Conservation (phyloP, 2,113 vertebrate species). For the Gymnorhina tibicen region DNA sequence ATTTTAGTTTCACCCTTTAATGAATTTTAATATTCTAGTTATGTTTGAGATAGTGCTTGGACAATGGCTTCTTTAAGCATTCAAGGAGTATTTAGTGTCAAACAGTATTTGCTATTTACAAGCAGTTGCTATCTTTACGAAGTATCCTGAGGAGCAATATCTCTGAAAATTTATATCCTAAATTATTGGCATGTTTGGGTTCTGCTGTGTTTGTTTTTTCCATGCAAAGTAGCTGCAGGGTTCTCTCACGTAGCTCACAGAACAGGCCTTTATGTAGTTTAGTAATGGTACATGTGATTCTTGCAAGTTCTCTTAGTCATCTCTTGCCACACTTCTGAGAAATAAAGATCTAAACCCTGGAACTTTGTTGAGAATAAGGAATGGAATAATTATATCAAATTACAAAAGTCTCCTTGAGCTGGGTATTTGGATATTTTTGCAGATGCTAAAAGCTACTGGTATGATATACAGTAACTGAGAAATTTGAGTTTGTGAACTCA, state of each 20-base stretch:
- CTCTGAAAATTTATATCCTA: neutral
- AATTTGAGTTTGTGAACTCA: neutral
- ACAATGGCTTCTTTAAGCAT: neutral
- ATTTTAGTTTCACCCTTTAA: neutral
- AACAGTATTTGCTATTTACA: neutral
- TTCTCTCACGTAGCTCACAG: neutral
- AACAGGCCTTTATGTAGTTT: neutral
- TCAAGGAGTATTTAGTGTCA: neutral
- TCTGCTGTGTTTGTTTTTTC: neutral
- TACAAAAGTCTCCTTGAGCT: neutral
- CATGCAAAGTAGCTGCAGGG: neutral
- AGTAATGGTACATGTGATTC: neutral
- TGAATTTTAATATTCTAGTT: neutral
- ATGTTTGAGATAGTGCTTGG: neutral
- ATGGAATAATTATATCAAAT: neutral
- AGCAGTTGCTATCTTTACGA: neutral
- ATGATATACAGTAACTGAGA: neutral
- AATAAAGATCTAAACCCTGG: neutral
- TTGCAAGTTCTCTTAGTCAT: constrained; percentile 34
- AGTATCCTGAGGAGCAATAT: neutral
- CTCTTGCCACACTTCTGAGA: neutral
- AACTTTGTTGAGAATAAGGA: neutral
- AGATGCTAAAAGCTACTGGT: neutral
- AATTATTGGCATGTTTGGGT: neutral
- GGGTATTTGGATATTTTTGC: neutral